Evolutionary conservation across 2,113 vertebrate genomes (phyloP).

Genomic region (Cyanoramphus novaezelandiae): DNA sequence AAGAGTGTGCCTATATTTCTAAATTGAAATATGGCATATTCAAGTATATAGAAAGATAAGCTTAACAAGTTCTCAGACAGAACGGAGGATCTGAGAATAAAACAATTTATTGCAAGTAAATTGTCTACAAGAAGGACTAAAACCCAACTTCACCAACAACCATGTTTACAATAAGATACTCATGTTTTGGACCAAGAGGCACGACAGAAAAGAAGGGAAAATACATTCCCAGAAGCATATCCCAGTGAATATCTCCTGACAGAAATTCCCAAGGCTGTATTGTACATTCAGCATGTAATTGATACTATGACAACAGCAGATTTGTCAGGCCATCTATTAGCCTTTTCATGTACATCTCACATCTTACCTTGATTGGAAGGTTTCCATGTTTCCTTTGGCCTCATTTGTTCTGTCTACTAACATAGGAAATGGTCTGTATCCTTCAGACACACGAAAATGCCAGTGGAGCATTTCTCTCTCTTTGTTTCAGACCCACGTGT

Average conservation of each 20-base stretch:
- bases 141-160: not conserved
- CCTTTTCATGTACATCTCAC: not conserved
- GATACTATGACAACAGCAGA: not conserved
- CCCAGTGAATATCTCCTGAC: not conserved
- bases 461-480: not conserved
- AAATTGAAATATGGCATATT: not conserved
- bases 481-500: not conserved
- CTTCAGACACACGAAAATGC: not conserved
- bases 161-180: not conserved
- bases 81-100: not conserved
- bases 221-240: not conserved
- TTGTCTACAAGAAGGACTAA: not conserved
- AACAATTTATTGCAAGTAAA: not conserved
- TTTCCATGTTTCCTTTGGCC: not conserved
- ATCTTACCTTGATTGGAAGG: not conserved
- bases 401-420: not conserved
- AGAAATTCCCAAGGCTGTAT: not conserved
- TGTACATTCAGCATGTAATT: not conserved
- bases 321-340: not conserved
- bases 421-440: not conserved
- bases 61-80: not conserved
- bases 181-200: not conserved
- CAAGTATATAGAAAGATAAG: not conserved
- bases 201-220: not conserved
- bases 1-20: not conserved